These are phyloP conservation scores for Magallana angulata DNA, from an alignment of 1,140 invertebrate genomes.

Conservation along the genomic window DNA sequence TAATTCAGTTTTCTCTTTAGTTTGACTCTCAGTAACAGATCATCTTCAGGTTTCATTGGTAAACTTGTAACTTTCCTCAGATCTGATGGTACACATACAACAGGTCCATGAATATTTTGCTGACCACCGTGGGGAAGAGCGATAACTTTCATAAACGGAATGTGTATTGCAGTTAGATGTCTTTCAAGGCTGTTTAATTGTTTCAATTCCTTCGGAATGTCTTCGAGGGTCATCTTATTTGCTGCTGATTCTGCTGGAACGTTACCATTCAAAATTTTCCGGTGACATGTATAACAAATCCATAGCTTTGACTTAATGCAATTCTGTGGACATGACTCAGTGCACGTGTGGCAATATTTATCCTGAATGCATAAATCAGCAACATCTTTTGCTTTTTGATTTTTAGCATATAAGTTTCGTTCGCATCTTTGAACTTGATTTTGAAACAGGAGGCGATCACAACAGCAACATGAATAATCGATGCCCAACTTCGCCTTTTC, in stretches of 20 bases:
- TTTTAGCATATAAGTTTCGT: not conserved
- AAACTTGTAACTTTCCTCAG: too few species aligned
- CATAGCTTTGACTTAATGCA: not conserved
- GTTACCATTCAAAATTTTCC: too few species aligned
- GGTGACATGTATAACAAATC: slow-evolving; percentile 46
- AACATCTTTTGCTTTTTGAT: not conserved
- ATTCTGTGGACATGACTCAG: not conserved
- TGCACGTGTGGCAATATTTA: slow-evolving; percentile 28
- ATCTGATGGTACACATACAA: too few species aligned
- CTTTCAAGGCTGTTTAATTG: too few species aligned
- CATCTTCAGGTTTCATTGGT: too few species aligned
- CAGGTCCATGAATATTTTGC: too few species aligned
- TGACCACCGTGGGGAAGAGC: too few species aligned
- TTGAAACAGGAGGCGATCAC: slow-evolving; percentile 33
- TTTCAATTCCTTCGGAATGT: slow-evolving; percentile 37
- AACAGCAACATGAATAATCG: not conserved
- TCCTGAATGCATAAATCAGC: slow-evolving; percentile 13
- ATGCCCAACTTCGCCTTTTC: not conserved
- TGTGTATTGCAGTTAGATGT: too few species aligned
- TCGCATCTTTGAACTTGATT: slow-evolving; percentile 18
- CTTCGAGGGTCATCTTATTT: slow-evolving; percentile 31
- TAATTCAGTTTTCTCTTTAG: slow-evolving; percentile 51
- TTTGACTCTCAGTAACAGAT: too few species aligned
- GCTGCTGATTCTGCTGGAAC: slow-evolving; percentile 22
- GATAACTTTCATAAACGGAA: too few species aligned